Evolutionary conservation across 1,140 invertebrate genomes (phyloP).

Genomic region (Zelostemma sp.): DNA sequence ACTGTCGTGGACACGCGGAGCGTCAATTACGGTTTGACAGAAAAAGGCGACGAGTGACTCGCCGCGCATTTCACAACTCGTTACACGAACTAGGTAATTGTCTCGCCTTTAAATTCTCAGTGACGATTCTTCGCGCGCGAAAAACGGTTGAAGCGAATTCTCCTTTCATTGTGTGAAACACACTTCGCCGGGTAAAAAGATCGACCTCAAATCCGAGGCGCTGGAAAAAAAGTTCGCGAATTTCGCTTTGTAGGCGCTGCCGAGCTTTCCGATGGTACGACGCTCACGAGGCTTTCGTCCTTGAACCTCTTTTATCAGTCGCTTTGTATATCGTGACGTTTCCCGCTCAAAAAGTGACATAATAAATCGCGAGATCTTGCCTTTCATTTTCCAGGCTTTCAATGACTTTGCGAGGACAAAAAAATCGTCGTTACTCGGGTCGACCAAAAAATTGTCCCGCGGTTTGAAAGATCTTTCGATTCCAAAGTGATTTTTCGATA

Average conservation of each 20-base stretch:
- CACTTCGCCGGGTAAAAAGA: slow-evolving; percentile 26
- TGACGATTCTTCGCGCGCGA: no score
- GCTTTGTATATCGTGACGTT: slow-evolving; percentile 15
- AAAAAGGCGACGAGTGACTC: neutral
- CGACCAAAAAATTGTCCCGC: slow-evolving; percentile 6
- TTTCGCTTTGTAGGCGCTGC: slow-evolving; percentile 39
- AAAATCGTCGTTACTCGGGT: no score
- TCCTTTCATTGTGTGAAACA: neutral
- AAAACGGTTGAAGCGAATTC: neutral
- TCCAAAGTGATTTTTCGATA: slow-evolving; percentile 20
- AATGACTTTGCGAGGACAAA: no score
- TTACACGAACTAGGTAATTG: neutral
- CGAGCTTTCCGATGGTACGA: slow-evolving; percentile 36
- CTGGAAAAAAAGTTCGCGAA: slow-evolving; percentile 30
- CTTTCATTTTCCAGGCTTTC: neutral
- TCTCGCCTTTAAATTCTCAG: neutral
- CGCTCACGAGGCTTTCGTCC: slow-evolving; percentile 32
- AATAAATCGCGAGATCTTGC: neutral
- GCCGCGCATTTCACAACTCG: neutral
- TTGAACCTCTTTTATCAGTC: slow-evolving; percentile 37
- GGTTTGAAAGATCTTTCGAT: slow-evolving; percentile 25
- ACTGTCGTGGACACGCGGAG: neutral
- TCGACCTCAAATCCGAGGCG: slow-evolving; percentile 22
- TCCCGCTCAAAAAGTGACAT: slow-evolving; percentile 5
- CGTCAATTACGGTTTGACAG: slow-evolving; percentile 23